A percentile compares a stretch with the other conserved stretches of the same genome.
phyloP scores from a whole-genome alignment of 2,113 vertebrate genomes.

The Eulemur macaco region DNA sequence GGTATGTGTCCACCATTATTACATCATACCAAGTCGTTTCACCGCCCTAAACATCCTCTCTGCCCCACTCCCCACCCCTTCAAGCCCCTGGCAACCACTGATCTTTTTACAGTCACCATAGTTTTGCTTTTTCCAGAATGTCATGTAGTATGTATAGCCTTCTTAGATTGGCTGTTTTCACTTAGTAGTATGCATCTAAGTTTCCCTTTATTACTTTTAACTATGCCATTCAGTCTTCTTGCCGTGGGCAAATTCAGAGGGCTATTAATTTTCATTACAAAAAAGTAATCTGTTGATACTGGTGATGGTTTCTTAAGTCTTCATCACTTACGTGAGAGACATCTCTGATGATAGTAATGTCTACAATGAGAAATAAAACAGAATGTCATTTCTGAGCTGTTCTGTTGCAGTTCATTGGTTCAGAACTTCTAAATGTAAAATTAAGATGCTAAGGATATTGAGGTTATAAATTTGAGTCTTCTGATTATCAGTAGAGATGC shows the following conservation, averaged over 20 bases:
- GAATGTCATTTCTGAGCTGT: neutral
- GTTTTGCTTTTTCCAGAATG: neutral
- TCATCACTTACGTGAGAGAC: neutral
- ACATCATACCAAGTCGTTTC: fast-evolving
- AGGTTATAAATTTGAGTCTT: neutral
- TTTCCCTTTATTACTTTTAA: neutral
- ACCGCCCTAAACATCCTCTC: neutral
- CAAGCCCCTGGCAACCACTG: neutral
- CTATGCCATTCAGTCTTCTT: neutral
- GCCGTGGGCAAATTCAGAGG: neutral
- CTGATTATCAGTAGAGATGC: neutral
- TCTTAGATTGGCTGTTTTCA: neutral
- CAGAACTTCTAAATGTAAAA: constrained; percentile 8
- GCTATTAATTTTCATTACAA: constrained; percentile 34
- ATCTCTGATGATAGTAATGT: neutral
- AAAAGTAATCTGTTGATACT: neutral
- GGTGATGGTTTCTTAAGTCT: neutral
- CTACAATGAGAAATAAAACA: neutral
- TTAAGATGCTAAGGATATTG: neutral
- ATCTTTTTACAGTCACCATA: neutral
- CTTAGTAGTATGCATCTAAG: neutral
- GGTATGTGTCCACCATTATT: too few relatives aligned
- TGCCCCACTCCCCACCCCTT: neutral
- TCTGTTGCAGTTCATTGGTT: neutral
- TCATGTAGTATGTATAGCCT: neutral